These are phyloP conservation scores for Parnassius smintheus DNA, from an alignment of 2,888 invertebrate genomes.

Conservation along the genomic window DNA sequence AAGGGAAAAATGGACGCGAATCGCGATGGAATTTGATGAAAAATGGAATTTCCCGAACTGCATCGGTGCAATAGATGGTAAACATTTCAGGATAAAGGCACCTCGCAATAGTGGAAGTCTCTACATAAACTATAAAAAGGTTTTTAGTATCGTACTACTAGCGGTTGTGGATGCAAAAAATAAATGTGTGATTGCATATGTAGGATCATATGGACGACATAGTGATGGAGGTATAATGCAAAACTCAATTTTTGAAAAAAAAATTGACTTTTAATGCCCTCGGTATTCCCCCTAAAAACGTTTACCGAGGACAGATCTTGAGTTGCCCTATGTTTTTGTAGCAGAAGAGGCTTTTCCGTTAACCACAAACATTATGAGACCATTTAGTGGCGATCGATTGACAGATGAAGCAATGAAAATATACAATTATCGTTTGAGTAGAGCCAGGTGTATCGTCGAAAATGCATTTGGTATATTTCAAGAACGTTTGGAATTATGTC, in stretches of 20 bases:
- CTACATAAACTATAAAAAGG: constrained; percentile 34
- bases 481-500: constrained; percentile 24
- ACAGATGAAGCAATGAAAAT: no score
- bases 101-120: constrained; percentile 24
- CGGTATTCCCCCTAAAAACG: constrained; percentile 34
- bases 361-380: constrained; percentile 31
- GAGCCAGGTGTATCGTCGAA: constrained; percentile 25
- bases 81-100: not conserved
- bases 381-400: constrained; percentile 29
- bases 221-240: constrained; percentile 34
- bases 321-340: constrained; percentile 29
- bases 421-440: constrained; percentile 24
- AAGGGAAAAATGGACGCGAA: no score
- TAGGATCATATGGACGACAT: constrained; percentile 34
- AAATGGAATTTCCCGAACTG: no score
- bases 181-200: constrained; percentile 34
- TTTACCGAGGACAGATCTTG: constrained; percentile 28
- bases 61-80: no score
- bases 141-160: constrained; percentile 33
- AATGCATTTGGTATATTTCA: constrained; percentile 25
- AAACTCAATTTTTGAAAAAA: not conserved
- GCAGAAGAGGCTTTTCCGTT: constrained; percentile 31
- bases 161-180: constrained; percentile 35
- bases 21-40: no score
- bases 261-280: constrained; percentile 25